A percentile compares a stretch with the other conserved stretches of the same genome.
These are phyloP conservation scores for Trichoplusia ni DNA, from an alignment of 1,140 invertebrate genomes.

Conservation along the genomic window DNA sequence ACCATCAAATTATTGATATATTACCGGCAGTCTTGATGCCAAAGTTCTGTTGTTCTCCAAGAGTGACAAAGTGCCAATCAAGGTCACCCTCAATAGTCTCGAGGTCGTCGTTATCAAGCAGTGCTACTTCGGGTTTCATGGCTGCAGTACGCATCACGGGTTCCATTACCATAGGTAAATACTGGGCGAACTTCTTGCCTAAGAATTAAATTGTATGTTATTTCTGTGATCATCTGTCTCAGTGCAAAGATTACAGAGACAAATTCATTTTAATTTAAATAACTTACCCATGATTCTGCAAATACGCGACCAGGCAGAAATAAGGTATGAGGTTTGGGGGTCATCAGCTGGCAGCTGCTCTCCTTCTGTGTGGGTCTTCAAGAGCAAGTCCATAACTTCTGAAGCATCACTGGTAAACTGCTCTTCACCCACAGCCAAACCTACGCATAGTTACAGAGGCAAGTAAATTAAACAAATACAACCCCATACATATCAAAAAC, in stretches of 20 bases:
- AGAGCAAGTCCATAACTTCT: conserved; percentile 97
- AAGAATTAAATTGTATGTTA: conserved; percentile 17
- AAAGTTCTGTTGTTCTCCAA: conserved; percentile 98
- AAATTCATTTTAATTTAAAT: not conserved
- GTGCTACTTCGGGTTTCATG: conserved; percentile 98
- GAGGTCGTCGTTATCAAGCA: conserved; percentile 96
- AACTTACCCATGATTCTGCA: conserved; percentile 95
- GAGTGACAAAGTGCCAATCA: conserved; percentile 98
- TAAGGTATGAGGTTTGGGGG: conserved; percentile 98
- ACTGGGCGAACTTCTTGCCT: conserved; percentile 97
- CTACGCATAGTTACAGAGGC: conserved; percentile 51
- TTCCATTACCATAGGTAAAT: conserved; percentile 98
- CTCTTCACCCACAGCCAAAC: conserved; percentile 96
- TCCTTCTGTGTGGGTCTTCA: conserved; percentile 94
- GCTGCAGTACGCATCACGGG: conserved; percentile 97
- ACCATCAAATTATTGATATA: not conserved
- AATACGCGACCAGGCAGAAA: conserved; percentile 99
- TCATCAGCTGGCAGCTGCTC: conserved; percentile 94
- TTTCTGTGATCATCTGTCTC: not conserved
- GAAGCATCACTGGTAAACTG: conserved; percentile 97
- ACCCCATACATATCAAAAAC: too few relatives aligned
- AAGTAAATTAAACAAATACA: not conserved
- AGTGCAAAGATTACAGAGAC: too few relatives aligned
- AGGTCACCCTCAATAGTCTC: conserved; percentile 93
- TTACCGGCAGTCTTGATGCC: conserved; percentile 93